Evolutionary conservation across 2,888 invertebrate genomes (phyloP), one percentile per base, ranked within the genome.

Genomic region (Acleris cristana): DNA sequence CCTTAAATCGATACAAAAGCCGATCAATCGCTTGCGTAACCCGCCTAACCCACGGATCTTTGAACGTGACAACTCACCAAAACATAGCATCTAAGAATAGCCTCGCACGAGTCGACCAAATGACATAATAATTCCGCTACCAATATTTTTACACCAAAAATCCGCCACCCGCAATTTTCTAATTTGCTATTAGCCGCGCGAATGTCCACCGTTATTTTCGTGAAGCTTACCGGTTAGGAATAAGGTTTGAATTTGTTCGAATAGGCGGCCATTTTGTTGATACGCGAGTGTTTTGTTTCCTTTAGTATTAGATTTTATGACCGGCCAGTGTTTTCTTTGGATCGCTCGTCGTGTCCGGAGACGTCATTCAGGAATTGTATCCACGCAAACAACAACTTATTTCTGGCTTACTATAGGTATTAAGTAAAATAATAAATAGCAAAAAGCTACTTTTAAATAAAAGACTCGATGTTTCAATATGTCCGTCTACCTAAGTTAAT

Each of bases 331-430:
- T 88, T 88, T 88, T 73, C 79, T 74, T 87, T 88, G 85, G 86
- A 86, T 76, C 76, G 77, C 75, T 71, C 69, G 74, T 70, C 74
- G 66, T 68, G 67, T 69, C 70, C 70, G 74, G 74, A 71, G 81
- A 85, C 87, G 87, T 87, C 86, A 84, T 77, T 10, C 70, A 79
- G 87, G 85, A 88, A 88, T 85, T 78, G 84, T 83, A 79, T 87
- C 80, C 81, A 73, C 78, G 80, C 79, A 84, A 86, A 87, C 80
- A 86, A 65, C 61, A 30, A 30, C 45, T 66, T 67, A 57, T 67
- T 62, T 67, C 62, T 52, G 61, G 45, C 60, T 45, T 58, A n/a
- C 44, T 21, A 8, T 4, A 16, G 16, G 23, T 16, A 18, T 16
- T 56, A 34, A 19, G 12, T 19, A 14, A 19, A 48, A 40, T 40